A percentile compares a stretch with the other conserved stretches of the same genome.
Conservation (phyloP, 2,888 invertebrate genomes). For the Acanthosepion lycidas region DNA sequence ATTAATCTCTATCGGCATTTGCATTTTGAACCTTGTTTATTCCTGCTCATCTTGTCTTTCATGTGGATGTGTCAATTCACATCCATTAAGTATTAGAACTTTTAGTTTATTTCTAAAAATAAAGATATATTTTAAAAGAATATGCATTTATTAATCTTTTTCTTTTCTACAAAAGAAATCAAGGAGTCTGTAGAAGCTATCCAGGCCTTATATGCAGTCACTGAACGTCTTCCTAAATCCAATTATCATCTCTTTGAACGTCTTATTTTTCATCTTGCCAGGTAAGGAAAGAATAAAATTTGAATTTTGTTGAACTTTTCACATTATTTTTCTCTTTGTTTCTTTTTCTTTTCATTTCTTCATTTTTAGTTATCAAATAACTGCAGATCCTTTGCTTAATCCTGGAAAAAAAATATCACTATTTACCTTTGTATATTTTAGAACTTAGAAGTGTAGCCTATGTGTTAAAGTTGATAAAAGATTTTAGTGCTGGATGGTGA, state of each 20-base stretch:
- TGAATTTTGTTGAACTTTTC: not conserved
- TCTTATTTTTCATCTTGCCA: conserved; percentile 91
- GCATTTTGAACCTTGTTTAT: not conserved
- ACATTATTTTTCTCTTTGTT: not conserved
- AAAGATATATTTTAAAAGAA: not conserved
- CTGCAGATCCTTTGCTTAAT: not conserved
- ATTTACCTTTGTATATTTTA: not conserved
- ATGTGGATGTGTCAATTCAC: not conserved
- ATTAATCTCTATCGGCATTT: not conserved
- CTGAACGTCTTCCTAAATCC: conserved; percentile 90
- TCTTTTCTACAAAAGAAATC: conserved; percentile 78
- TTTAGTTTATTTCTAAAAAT: too few species aligned
- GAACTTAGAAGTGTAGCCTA: not conserved
- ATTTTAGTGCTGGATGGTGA: too few species aligned
- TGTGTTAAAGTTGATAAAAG: too few species aligned
- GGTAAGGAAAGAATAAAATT: conserved; percentile 69
- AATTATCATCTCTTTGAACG: conserved; percentile 94
- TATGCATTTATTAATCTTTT: not conserved
- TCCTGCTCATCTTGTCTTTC: not conserved
- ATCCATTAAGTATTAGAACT: not conserved
- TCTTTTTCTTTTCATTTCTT: not conserved
- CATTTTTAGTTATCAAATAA: not conserved
- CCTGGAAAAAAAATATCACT: not conserved
- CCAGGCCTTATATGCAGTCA: conserved; percentile 87
- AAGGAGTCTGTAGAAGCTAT: conserved; percentile 87